Conservation (phyloP, 2,797 vertebrate genomes). For the Micrastur ruficollis region DNA sequence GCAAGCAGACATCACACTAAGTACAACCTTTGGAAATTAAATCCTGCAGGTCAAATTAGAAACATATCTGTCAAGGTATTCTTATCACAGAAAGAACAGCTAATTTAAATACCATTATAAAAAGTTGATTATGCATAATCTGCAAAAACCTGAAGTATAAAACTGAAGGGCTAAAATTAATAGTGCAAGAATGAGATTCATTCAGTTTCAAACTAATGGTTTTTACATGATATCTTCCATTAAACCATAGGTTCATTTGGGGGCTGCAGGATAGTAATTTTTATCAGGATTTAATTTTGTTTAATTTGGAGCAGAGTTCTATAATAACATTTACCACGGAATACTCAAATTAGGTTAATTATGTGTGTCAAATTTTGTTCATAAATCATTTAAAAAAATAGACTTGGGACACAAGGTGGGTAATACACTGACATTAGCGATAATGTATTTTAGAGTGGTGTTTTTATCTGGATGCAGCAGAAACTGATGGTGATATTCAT, state of each 20-base stretch:
- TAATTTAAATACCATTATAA: slow-evolving; percentile 53
- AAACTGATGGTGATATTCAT: not conserved
- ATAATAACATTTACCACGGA: slow-evolving; percentile 30
- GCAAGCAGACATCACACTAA: not conserved
- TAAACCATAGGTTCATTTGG: slow-evolving; percentile 1
- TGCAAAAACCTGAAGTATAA: slow-evolving; percentile 32
- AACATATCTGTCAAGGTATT: not conserved
- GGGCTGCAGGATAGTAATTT: slow-evolving; percentile 39
- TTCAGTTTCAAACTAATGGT: slow-evolving; percentile 31
- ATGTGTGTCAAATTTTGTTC: slow-evolving; percentile 26
- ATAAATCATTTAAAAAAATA: slow-evolving; percentile 61
- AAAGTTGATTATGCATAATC: slow-evolving; percentile 65
- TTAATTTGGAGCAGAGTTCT: slow-evolving; percentile 54
- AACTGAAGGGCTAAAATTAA: slow-evolving; percentile 56
- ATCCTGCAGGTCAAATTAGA: slow-evolving; percentile 31
- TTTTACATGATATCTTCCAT: not conserved
- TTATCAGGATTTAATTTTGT: slow-evolving; percentile 62
- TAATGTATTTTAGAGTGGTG: not conserved
- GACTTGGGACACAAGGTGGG: not conserved
- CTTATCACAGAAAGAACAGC: slow-evolving; percentile 10
- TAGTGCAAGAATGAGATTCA: slow-evolving; percentile 36
- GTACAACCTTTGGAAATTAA: not conserved
- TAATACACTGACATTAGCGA: not conserved
- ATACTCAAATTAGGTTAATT: slow-evolving; percentile 57
- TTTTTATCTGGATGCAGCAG: not conserved